Conservation (phyloP, 2,888 invertebrate genomes). For the Amphimallon solstitiale region DNA sequence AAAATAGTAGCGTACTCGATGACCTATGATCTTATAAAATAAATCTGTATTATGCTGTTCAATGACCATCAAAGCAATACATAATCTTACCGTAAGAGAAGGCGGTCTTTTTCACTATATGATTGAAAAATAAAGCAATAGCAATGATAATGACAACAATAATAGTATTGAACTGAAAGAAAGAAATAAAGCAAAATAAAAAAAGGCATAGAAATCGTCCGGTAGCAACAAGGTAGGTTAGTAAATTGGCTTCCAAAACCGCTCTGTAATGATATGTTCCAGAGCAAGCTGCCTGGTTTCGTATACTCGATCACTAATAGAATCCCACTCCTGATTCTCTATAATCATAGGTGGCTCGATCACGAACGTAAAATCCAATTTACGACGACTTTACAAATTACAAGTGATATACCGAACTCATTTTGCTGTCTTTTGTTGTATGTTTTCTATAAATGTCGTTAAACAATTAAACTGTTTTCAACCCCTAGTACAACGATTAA, state of each 20-base stretch:
- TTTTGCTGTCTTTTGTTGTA: constrained; percentile 27
- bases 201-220: constrained; percentile 40
- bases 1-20: constrained; percentile 4
- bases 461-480: constrained; percentile 17
- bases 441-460: constrained; percentile 18
- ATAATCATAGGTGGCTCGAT: constrained; percentile 45
- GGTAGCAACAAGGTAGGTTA: constrained; percentile 50
- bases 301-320: constrained; percentile 45
- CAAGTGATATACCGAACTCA: constrained; percentile 42
- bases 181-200: constrained; percentile 34
- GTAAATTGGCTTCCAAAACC: constrained; percentile 49
- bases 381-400: constrained; percentile 42
- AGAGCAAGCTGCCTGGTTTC: constrained; percentile 40
- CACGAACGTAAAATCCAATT: constrained; percentile 47
- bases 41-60: constrained; percentile 29
- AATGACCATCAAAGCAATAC: constrained; percentile 24
- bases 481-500: not conserved
- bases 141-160: constrained; percentile 37
- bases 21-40: constrained; percentile 27
- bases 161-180: constrained; percentile 25
- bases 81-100: constrained; percentile 26
- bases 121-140: constrained; percentile 39
- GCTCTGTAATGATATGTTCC: constrained; percentile 49
- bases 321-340: constrained; percentile 47
- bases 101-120: constrained; percentile 32